Evolutionary conservation across 2,113 vertebrate species (phyloP).

Genomic region (Oncorhynchus keta): DNA sequence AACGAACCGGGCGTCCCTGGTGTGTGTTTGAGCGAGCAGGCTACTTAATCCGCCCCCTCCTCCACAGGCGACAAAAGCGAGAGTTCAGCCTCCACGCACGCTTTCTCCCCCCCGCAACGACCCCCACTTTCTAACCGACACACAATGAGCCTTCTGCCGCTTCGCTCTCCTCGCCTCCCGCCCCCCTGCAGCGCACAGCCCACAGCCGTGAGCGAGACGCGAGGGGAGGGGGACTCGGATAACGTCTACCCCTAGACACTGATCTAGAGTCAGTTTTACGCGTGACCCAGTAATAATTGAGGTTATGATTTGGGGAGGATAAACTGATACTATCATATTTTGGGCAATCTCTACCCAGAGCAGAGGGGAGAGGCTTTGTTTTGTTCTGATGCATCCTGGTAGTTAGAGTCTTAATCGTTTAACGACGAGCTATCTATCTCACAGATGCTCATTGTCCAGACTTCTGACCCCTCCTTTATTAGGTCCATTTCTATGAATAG

Average conservation of each 20-base stretch:
- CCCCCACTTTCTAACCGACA: neutral
- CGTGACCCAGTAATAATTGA: neutral
- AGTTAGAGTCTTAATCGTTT: slow-evolving; percentile 5
- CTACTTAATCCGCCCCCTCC: slow-evolving; percentile 14
- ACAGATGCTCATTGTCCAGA: slow-evolving; percentile 10
- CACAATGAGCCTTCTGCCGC: slow-evolving; percentile 19
- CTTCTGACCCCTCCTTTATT: neutral
- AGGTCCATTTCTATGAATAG: too few relatives aligned
- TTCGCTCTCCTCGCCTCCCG: slow-evolving; percentile 6
- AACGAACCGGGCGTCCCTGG: neutral
- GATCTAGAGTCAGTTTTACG: neutral
- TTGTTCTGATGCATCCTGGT: slow-evolving; percentile 16
- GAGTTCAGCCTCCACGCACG: slow-evolving; percentile 6
- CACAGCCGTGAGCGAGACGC: slow-evolving; percentile 1
- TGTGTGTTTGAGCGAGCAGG: neutral
- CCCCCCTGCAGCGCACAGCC: slow-evolving; percentile 6
- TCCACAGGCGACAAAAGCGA: slow-evolving; percentile 13
- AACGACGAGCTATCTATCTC: neutral
- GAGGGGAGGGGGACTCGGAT: slow-evolving; percentile 3
- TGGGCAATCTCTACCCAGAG: neutral
- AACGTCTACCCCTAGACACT: neutral
- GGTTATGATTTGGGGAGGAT: neutral
- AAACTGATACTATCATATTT: neutral
- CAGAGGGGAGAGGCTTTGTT: slow-evolving; percentile 4
- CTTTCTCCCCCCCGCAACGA: neutral